Evolutionary conservation across 2,888 invertebrate genomes (phyloP).

Genomic region (Liposcelis brunnea): DNA sequence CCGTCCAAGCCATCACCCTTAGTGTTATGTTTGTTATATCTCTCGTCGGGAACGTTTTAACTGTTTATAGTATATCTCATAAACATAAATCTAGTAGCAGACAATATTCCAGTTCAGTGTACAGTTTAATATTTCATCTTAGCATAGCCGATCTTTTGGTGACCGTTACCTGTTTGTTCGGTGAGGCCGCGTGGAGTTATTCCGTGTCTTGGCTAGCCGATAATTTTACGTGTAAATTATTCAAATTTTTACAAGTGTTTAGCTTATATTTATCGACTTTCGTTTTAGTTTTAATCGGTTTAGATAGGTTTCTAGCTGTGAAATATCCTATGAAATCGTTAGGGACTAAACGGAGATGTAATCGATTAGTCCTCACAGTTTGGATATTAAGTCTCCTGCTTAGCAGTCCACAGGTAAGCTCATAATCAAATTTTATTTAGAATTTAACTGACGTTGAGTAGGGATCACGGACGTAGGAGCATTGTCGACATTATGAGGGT

Average conservation of each 20-base stretch:
- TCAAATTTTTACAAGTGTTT: slow-evolving; percentile 68
- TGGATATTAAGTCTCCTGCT: slow-evolving; percentile 57
- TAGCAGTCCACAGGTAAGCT: slow-evolving; percentile 69
- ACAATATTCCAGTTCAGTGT: slow-evolving; percentile 51
- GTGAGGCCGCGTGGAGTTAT: slow-evolving; percentile 65
- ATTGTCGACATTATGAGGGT: too few relatives aligned
- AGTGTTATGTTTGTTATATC: slow-evolving; percentile 53
- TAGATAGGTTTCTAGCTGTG: slow-evolving; percentile 65
- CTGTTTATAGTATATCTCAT: slow-evolving; percentile 55
- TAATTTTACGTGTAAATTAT: slow-evolving; percentile 55
- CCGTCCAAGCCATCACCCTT: slow-evolving; percentile 48
- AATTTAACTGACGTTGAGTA: too few relatives aligned
- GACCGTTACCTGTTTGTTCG: slow-evolving; percentile 61
- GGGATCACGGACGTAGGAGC: too few relatives aligned
- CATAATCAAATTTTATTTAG: too few relatives aligned
- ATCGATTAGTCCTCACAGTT: slow-evolving; percentile 45
- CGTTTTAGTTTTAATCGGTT: slow-evolving; percentile 61
- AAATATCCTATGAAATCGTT: slow-evolving; percentile 60
- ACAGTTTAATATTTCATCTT: slow-evolving; percentile 63
- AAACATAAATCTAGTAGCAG: slow-evolving; percentile 29
- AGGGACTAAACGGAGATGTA: slow-evolving; percentile 48
- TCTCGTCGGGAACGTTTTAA: slow-evolving; percentile 54
- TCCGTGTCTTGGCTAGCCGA: slow-evolving; percentile 69
- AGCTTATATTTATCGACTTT: slow-evolving; percentile 68
- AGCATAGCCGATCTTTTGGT: slow-evolving; percentile 68